Conservation (phyloP, 2,888 invertebrate genomes). For the Thumatha senex region DNA sequence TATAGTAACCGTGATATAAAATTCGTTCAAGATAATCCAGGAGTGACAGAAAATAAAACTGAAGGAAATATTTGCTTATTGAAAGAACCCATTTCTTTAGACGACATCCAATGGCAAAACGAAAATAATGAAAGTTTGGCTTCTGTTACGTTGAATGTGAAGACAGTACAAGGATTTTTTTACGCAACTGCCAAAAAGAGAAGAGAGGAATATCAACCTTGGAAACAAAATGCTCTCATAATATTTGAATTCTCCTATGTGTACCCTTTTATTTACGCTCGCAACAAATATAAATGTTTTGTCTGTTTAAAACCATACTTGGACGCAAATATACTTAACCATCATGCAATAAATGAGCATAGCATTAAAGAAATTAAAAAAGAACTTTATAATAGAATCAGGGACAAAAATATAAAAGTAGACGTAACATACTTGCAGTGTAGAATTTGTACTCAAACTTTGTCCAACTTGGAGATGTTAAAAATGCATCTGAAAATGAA, state of each 20-base stretch:
- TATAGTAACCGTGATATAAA: neutral
- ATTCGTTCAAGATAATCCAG: neutral
- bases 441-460: conserved; percentile 49
- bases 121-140: conserved; percentile 18
- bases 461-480: conserved; percentile 44
- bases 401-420: conserved; percentile 61
- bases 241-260: conserved; percentile 62
- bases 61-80: too few relatives aligned
- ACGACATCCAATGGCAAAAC: conserved; percentile 39
- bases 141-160: conserved; percentile 42
- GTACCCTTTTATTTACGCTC: conserved; percentile 62
- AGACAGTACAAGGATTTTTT: conserved; percentile 39
- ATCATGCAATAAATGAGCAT: conserved; percentile 49
- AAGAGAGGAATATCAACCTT: conserved; percentile 30
- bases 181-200: conserved; percentile 24
- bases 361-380: conserved; percentile 47
- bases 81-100: conserved; percentile 54
- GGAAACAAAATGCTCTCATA: conserved; percentile 58
- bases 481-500: conserved; percentile 56
- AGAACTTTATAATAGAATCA: conserved; percentile 49
- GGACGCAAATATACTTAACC: conserved; percentile 48
- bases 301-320: conserved; percentile 54
- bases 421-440: conserved; percentile 61
- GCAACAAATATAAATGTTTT: conserved; percentile 66
- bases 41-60: conserved; percentile 14